These are phyloP conservation scores for Pelvicachromis taeniatus DNA, from an alignment of 2,113 vertebrate genomes.

Conservation along the genomic window DNA sequence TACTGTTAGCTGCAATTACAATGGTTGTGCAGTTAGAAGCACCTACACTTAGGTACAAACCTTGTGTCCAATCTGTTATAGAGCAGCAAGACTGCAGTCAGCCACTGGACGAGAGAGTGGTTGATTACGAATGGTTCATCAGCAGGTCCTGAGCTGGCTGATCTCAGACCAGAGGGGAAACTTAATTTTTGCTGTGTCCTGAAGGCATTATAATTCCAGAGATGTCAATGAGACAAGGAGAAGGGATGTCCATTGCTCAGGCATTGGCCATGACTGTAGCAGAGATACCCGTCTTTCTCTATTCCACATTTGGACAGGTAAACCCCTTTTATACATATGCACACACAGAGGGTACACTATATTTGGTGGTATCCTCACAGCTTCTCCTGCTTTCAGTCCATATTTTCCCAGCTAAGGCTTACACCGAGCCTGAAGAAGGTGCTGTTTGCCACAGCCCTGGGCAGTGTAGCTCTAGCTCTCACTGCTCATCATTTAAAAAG, in stretches of 20 bases:
- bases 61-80: neutral
- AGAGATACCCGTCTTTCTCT: slow-evolving; percentile 96
- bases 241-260: slow-evolving; percentile 91
- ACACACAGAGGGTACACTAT: neutral
- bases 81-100: neutral
- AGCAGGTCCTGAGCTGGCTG: slow-evolving; percentile 30
- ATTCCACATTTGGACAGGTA: slow-evolving; percentile 96
- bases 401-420: slow-evolving; percentile 90
- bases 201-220: slow-evolving; percentile 22
- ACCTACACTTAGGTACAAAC: neutral
- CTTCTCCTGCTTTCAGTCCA: slow-evolving; percentile 72
- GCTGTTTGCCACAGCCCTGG: slow-evolving; percentile 92
- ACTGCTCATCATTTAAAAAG: slow-evolving; percentile 95
- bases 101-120: slow-evolving; percentile 1
- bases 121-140: slow-evolving; percentile 15
- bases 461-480: slow-evolving; percentile 89
- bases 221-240: slow-evolving; percentile 85
- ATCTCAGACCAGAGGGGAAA: slow-evolving; percentile 12
- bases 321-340: neutral
- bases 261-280: slow-evolving; percentile 97
- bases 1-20: neutral
- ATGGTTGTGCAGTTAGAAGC: neutral
- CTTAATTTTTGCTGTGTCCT: neutral
- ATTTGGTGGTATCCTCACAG: neutral
- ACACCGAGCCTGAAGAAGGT: slow-evolving; percentile 92